A percentile compares a stretch with the other conserved stretches of the same genome.
Evolutionary conservation across 2,888 invertebrate species (phyloP).

Genomic region (Noctua fimbriata): DNA sequence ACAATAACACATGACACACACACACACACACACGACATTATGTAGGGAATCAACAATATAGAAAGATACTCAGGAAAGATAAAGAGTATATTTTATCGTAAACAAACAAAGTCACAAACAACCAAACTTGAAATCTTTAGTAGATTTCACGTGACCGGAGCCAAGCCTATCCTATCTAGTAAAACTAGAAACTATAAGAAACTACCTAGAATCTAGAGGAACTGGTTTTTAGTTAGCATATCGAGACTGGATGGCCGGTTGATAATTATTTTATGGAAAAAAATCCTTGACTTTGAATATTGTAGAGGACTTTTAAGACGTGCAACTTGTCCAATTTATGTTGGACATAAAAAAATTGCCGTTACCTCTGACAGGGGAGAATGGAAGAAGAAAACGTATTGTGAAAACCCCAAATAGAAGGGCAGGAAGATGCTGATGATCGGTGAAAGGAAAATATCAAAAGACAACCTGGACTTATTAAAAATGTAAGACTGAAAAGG

Average conservation of each 20-base stretch:
- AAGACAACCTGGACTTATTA: neutral
- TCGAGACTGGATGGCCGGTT: neutral
- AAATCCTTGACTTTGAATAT: neutral
- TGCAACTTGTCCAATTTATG: neutral
- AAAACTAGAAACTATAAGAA: constrained; percentile 16
- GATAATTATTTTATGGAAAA: constrained; percentile 1
- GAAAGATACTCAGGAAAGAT: neutral
- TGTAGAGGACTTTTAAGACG: neutral
- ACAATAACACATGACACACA: neutral
- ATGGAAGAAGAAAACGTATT: neutral
- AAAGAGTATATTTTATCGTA: neutral
- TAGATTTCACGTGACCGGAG: constrained; percentile 22
- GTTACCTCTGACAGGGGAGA: neutral
- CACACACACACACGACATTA: neutral
- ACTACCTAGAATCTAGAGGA: constrained; percentile 12
- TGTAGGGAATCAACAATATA: neutral
- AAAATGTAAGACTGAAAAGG: too few relatives aligned
- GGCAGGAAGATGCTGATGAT: neutral
- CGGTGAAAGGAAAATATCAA: neutral
- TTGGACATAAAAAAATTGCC: neutral
- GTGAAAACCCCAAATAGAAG: too few relatives aligned
- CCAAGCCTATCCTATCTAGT: constrained; percentile 1
- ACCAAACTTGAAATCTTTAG: constrained; percentile 2
- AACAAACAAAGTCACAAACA: neutral
- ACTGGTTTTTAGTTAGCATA: constrained; percentile 36